These are phyloP conservation scores for Noctua janthina DNA, from an alignment of 2,888 invertebrate genomes.

Conservation along the genomic window DNA sequence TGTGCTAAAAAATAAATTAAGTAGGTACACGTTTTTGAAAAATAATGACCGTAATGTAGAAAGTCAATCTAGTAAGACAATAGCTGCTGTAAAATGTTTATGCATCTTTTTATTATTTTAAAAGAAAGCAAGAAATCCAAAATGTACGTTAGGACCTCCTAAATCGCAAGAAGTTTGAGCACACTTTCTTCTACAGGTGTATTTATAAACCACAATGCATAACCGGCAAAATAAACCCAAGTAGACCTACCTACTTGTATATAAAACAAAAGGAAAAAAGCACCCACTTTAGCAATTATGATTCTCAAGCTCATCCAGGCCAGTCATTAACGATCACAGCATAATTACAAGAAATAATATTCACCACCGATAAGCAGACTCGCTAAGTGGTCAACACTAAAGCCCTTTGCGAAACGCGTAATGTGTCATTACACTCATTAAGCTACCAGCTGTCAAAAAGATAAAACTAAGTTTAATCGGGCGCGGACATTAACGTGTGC, in stretches of 20 bases:
- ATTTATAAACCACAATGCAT: not conserved
- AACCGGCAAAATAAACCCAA: not conserved
- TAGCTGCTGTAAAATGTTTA: not conserved
- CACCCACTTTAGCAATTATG: constrained; percentile 35
- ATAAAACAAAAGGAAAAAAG: constrained; percentile 3
- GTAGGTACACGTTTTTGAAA: not conserved
- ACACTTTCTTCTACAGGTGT: not conserved
- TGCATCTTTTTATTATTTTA: too few relatives aligned
- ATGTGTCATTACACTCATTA: constrained; percentile 72
- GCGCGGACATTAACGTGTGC: constrained; percentile 80
- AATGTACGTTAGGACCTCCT: not conserved
- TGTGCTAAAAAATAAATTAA: constrained; percentile 20
- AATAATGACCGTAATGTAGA: too few relatives aligned
- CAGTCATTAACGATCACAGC: constrained; percentile 48
- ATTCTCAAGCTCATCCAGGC: constrained; percentile 40
- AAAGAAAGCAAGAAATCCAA: not conserved
- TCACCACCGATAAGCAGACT: constrained; percentile 50
- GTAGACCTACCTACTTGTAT: not conserved
- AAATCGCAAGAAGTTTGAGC: not conserved
- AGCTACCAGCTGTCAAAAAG: constrained; percentile 74
- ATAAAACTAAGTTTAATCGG: constrained; percentile 75
- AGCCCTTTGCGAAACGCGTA: constrained; percentile 55
- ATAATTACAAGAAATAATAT: constrained; percentile 62
- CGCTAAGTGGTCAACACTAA: constrained; percentile 62
- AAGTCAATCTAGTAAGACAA: not conserved